Evolutionary conservation across 2,888 invertebrate genomes (phyloP), one percentile per base, ranked within the genome.

Genomic region (Holacanthella duospinosa): DNA sequence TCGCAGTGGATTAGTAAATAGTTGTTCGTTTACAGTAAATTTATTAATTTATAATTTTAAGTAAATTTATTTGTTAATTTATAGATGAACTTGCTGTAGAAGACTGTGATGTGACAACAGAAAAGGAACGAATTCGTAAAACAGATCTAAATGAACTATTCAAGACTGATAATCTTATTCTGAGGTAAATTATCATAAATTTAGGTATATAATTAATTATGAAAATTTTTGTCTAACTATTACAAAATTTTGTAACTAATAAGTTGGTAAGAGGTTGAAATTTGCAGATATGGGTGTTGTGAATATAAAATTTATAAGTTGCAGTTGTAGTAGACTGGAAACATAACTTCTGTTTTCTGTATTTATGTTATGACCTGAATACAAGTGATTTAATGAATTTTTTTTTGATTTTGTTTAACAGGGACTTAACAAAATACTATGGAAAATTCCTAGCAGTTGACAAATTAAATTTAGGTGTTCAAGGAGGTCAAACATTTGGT

Each of bases 401-500:
- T 44, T 19, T 6, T 2, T 36, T 25, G 26, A 29, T 64, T 61
- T n/a, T 28, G 65, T 76, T 63, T 65, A 75, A 29, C 64, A 76
- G 70, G 64, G 77, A 79, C 65, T 79, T 93, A 4, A 83, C 86
- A 26, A 93, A 93, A 77, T 85, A 82, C 75, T 93, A 91, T 74
- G 84, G 83, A 3, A 80, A 81, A 0, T 81, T 87, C 65, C 77
- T 86, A 60, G 93, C 92, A 0, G 93, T 94, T 0, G 86, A 90
- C 75, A 85, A 86, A 71, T 78, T 89, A 4, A 86, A 84, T 74
- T 75, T 84, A 75, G 87, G 84, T 55, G 84, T 89, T 0, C 83
- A 83, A 60, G 80, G 84, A 64, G 83, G 83, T 4, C 90, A 90
- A 77, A 89, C 89, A 74, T 91, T 91, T 74, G 90, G 89, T 1